These are phyloP conservation scores for Drosophila bocqueti DNA, from an alignment of 1,140 invertebrate species.

Conservation along the genomic window DNA sequence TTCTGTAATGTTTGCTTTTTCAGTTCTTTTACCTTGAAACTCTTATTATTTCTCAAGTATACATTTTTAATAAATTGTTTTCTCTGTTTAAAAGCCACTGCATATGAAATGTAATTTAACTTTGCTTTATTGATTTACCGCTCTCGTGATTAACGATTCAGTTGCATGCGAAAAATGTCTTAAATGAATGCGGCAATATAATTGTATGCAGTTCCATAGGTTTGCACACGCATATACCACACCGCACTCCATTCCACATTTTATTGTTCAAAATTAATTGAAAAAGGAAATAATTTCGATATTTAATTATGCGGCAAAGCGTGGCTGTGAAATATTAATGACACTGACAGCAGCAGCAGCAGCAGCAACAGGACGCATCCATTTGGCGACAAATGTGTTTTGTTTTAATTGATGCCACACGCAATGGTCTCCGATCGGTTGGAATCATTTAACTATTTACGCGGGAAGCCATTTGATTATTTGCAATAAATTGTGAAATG, in stretches of 20 bases:
- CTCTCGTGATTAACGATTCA: conserved; percentile 34
- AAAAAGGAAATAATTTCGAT: conserved; percentile 48
- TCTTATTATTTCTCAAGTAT: neutral
- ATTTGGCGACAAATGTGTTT: conserved; percentile 46
- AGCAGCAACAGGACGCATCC: neutral
- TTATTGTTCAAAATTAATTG: conserved; percentile 66
- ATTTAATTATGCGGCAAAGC: conserved; percentile 61
- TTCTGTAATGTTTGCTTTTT: neutral
- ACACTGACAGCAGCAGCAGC: conserved; percentile 25
- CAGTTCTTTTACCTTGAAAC: neutral
- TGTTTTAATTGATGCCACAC: conserved; percentile 60
- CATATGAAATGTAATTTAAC: conserved; percentile 4
- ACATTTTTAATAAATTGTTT: neutral
- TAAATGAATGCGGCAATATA: conserved; percentile 31
- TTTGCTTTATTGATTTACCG: conserved; percentile 31
- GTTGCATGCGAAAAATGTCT: conserved; percentile 27
- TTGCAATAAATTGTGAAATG: neutral
- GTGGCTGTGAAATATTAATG: conserved; percentile 56
- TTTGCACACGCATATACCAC: conserved; percentile 3
- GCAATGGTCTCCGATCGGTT: conserved; percentile 17
- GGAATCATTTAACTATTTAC: conserved; percentile 26
- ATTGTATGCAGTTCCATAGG: conserved; percentile 28
- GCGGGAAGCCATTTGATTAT: neutral
- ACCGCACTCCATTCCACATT: neutral
- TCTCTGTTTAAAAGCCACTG: neutral